These are phyloP conservation scores for Strongylocentrotus purpuratus DNA, from an alignment of 35 echinoderm and acorn worm genomes.

Conservation along the genomic window DNA sequence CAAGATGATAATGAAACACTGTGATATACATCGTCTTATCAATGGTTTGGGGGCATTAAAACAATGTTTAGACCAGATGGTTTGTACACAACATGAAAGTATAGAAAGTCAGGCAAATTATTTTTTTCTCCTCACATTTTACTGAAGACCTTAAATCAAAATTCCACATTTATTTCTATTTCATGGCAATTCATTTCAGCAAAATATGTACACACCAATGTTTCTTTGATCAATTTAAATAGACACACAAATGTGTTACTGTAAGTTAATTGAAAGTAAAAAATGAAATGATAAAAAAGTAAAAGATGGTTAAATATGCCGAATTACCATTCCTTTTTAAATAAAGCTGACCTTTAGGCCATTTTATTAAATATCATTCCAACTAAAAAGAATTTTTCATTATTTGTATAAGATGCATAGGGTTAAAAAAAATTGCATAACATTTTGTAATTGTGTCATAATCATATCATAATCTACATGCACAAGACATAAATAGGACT, in stretches of 20 bases:
- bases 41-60: background rate
- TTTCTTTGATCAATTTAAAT: background rate
- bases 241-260: background rate
- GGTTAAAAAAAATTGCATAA: background rate
- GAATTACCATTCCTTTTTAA: no score
- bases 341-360: background rate
- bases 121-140: background rate
- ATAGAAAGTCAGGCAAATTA: background rate
- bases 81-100: background rate
- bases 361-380: background rate
- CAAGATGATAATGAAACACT: background rate
- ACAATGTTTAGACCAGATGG: background rate
- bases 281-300: background rate
- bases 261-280: background rate
- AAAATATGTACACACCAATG: background rate
- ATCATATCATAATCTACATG: background rate
- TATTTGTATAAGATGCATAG: background rate
- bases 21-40: background rate
- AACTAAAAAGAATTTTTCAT: background rate
- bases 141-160: background rate
- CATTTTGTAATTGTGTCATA: background rate
- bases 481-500: background rate
- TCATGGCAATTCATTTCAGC: background rate
- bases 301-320: background rate
- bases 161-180: background rate